Conservation (phyloP, 1,140 invertebrate species). For the Trichonephila inaurata region DNA sequence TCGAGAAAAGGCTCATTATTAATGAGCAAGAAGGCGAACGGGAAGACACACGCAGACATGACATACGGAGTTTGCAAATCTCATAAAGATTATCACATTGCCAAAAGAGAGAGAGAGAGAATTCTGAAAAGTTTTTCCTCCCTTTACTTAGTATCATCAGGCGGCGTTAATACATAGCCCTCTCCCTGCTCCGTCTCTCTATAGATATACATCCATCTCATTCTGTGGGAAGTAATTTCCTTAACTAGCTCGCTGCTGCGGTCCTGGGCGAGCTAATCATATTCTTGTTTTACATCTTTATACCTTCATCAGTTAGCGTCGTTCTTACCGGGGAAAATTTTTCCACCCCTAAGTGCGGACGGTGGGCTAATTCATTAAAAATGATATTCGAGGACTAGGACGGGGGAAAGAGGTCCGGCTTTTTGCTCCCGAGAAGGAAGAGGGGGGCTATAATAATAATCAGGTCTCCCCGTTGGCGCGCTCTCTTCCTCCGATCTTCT, state of each 20-base stretch:
- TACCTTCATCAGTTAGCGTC: slow-evolving; percentile 70
- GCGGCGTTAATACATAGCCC: slow-evolving; percentile 64
- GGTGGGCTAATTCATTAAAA: slow-evolving; percentile 75
- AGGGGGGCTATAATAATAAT: slow-evolving; percentile 72
- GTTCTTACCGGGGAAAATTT: slow-evolving; percentile 51
- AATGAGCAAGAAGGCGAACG: slow-evolving; percentile 56
- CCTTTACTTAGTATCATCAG: slow-evolving; percentile 36
- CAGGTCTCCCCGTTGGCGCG: slow-evolving; percentile 51
- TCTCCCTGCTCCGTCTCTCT: not conserved
- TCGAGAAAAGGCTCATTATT: slow-evolving; percentile 42
- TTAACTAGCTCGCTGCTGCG: slow-evolving; percentile 60
- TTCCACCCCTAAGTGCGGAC: slow-evolving; percentile 70
- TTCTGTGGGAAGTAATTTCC: slow-evolving; percentile 68
- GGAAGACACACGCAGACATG: slow-evolving; percentile 47
- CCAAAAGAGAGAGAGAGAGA: slow-evolving; percentile 23
- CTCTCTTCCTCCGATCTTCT: slow-evolving; percentile 60
- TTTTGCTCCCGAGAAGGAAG: not conserved
- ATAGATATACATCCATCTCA: slow-evolving; percentile 36
- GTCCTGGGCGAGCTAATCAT: slow-evolving; percentile 61
- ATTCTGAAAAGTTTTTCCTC: slow-evolving; percentile 55
- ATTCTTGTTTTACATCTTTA: slow-evolving; percentile 76
- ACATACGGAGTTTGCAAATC: slow-evolving; percentile 63
- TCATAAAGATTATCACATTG: slow-evolving; percentile 76
- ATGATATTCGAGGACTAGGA: slow-evolving; percentile 68
- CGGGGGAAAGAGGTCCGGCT: slow-evolving; percentile 10